A percentile compares a stretch with the other conserved stretches of the same genome.
These are phyloP conservation scores for Wasmannia auropunctata DNA, from an alignment of 1,140 invertebrate genomes.

Conservation along the genomic window DNA sequence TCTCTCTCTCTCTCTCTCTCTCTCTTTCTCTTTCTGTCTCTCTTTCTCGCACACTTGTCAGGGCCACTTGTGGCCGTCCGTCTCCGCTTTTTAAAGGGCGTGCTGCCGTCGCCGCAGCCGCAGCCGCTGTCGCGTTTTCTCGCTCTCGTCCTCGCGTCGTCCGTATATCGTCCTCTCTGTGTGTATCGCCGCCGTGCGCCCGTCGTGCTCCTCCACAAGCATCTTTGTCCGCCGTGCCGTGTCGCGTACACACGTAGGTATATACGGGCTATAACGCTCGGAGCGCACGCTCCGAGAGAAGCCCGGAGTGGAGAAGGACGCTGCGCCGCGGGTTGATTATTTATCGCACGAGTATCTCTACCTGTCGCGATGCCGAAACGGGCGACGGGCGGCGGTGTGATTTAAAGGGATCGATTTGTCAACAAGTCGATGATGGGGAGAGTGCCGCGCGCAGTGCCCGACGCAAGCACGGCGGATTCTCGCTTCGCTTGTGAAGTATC, in stretches of 20 bases:
- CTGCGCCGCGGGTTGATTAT: conserved; percentile 11
- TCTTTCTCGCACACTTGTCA: conserved; percentile 67
- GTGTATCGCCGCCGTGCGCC: too few species aligned
- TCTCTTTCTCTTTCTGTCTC: conserved; percentile 59
- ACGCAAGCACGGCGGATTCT: conserved; percentile 16
- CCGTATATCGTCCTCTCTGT: neutral
- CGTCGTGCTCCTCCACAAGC: neutral
- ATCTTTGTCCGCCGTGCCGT: conserved; percentile 29
- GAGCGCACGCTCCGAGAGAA: neutral
- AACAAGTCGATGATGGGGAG: conserved; percentile 73
- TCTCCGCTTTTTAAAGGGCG: conserved; percentile 69
- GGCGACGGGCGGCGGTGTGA: conserved; percentile 46
- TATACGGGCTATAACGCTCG: neutral
- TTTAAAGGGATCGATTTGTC: conserved; percentile 77
- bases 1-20: conserved; percentile 57
- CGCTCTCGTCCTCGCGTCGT: neutral
- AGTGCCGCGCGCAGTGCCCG: conserved; percentile 61
- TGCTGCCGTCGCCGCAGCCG: conserved; percentile 22
- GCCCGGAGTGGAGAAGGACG: neutral
- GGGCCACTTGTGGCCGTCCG: conserved; percentile 80
- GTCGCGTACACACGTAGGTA: neutral
- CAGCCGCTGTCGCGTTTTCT: neutral
- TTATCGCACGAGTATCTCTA: conserved; percentile 28
- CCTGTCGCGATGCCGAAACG: conserved; percentile 15
- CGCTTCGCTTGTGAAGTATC: conserved; percentile 13